Conservation (phyloP, 2,888 invertebrate species). For the Epinotia bilunana region DNA sequence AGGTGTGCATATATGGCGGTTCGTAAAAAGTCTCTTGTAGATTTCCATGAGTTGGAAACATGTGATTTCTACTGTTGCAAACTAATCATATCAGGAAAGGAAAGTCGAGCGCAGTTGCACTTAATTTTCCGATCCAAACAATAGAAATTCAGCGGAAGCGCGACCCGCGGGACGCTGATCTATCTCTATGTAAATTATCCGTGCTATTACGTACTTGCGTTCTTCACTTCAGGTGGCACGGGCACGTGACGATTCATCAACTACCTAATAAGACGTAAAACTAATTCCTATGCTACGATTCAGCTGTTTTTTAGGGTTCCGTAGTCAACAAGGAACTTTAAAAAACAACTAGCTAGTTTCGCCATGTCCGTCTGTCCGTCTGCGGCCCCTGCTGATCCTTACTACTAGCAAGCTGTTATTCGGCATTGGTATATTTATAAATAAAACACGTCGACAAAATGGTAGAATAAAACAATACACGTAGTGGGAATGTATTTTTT, state of each 20-base stretch:
- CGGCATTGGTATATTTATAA: too few species aligned
- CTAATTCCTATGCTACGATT: not conserved
- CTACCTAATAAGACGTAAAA: not conserved
- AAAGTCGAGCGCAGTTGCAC: constrained; percentile 76
- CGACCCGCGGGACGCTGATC: constrained; percentile 79
- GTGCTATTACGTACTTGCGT: constrained; percentile 77
- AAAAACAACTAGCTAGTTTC: too few species aligned
- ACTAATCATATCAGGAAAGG: constrained; percentile 78
- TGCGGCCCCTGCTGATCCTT: too few species aligned
- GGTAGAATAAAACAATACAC: too few species aligned
- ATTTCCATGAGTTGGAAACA: constrained; percentile 44
- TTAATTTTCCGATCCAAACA: constrained; percentile 85
- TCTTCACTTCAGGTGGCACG: constrained; percentile 59
- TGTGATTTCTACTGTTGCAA: constrained; percentile 59
- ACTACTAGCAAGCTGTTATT: too few species aligned
- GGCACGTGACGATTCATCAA: constrained; percentile 16
- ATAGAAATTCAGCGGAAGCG: constrained; percentile 84
- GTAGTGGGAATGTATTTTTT: too few species aligned
- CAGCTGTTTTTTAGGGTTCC: not conserved
- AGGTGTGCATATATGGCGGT: not conserved
- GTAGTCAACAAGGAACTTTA: too few species aligned
- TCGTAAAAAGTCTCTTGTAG: not conserved
- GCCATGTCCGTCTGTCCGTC: too few species aligned
- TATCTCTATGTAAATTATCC: constrained; percentile 84
- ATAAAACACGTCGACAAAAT: too few species aligned